A percentile compares a stretch with the other conserved stretches of the same genome.
phyloP scores from a whole-genome alignment of 2,888 invertebrate genomes.

The Bombyx huttoni region DNA sequence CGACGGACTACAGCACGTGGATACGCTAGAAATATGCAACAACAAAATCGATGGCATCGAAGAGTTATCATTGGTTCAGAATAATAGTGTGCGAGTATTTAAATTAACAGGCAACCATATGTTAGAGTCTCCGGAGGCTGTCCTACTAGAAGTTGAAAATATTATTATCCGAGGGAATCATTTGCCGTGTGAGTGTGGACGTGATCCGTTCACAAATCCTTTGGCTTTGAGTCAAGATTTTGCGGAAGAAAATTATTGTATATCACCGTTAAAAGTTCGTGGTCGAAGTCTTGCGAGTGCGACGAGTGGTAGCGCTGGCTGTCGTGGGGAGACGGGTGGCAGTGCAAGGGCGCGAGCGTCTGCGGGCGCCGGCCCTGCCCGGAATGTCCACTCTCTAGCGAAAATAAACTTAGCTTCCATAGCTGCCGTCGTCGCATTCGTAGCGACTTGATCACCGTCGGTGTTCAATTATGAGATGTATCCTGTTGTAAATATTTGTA shows the following conservation, averaged over 20 bases:
- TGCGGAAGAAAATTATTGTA: conserved; percentile 84
- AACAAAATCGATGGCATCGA: conserved; percentile 89
- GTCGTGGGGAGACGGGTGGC: conserved; percentile 52
- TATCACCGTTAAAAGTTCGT: conserved; percentile 87
- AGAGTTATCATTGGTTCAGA: conserved; percentile 79
- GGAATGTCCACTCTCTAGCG: conserved; percentile 20
- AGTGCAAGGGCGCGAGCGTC: conserved; percentile 42
- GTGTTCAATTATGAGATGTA: conserved; percentile 55
- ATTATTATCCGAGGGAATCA: conserved; percentile 84
- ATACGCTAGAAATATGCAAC: conserved; percentile 82
- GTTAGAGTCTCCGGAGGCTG: conserved; percentile 81
- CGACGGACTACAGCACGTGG: conserved; percentile 80
- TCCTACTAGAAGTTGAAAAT: conserved; percentile 80
- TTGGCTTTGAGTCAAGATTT: conserved; percentile 79
- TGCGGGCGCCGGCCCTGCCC: conserved; percentile 29
- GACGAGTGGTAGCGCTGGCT: conserved; percentile 40
- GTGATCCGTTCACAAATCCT: conserved; percentile 82
- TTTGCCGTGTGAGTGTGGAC: conserved; percentile 90
- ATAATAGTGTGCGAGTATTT: conserved; percentile 79
- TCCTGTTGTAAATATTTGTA: conserved; percentile 68
- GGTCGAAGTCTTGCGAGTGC: conserved; percentile 79
- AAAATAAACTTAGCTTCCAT: conserved; percentile 30
- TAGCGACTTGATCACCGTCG: conserved; percentile 53
- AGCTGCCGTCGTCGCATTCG: conserved; percentile 40
- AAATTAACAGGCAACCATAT: conserved; percentile 88